Evolutionary conservation across 2,888 invertebrate genomes (phyloP).

Genomic region (Clistopyga incitator): DNA sequence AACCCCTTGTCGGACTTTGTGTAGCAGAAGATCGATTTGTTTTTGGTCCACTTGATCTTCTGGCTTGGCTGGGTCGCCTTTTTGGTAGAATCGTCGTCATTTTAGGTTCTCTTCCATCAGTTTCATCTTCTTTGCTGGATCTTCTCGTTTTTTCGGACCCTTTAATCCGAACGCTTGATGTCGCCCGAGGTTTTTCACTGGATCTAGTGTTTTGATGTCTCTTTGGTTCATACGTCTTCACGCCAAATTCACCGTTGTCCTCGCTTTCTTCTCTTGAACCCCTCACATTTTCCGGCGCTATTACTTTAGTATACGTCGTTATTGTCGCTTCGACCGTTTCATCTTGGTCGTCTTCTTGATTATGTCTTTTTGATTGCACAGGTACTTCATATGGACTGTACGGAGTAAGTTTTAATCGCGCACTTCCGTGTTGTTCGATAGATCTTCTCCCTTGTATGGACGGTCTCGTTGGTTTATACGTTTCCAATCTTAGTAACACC

Average conservation of each 20-base stretch:
- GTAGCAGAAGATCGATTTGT: too few relatives aligned
- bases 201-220: not conserved
- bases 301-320: slow-evolving; percentile 6
- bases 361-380: not conserved
- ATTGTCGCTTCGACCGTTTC: slow-evolving; percentile 7
- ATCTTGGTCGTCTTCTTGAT: not conserved
- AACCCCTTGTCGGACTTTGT: not conserved
- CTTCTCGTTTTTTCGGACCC: not conserved
- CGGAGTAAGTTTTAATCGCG: not conserved
- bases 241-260: too few relatives aligned
- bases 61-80: not conserved
- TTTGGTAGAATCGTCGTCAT: not conserved
- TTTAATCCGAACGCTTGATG: not conserved
- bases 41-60: not conserved
- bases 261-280: not conserved
- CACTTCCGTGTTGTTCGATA: not conserved
- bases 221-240: not conserved
- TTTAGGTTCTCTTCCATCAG: not conserved
- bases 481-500: too few relatives aligned
- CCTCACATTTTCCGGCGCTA: not conserved
- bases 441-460: too few relatives aligned
- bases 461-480: too few relatives aligned
- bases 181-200: not conserved
- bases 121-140: not conserved
- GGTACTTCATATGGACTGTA: not conserved